Evolutionary conservation across 2,797 vertebrate genomes (phyloP).

Genomic region (Amazonetta brasiliensis): DNA sequence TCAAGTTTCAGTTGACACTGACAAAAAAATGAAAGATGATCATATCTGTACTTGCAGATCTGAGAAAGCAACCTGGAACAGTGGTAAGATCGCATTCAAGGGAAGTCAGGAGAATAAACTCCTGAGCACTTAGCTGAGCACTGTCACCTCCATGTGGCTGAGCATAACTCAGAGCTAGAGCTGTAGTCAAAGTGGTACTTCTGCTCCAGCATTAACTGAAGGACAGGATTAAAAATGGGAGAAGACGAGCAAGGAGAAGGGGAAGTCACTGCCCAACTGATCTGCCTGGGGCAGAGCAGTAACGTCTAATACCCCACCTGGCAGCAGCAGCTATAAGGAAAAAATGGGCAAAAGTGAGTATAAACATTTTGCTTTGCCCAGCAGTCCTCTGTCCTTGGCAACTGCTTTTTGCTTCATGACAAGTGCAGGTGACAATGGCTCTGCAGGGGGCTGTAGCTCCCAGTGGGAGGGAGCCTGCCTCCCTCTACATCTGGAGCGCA

Average conservation of each 20-base stretch:
- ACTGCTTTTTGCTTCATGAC: background rate
- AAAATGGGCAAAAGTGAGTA: background rate
- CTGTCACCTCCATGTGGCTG: background rate
- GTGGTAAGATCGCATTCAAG: background rate
- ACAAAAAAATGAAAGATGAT: background rate
- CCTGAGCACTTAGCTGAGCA: background rate
- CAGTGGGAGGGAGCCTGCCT: background rate
- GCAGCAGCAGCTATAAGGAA: background rate
- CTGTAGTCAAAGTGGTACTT: background rate
- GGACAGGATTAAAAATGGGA: background rate
- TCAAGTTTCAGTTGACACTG: background rate
- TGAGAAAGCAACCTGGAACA: background rate
- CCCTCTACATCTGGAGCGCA: background rate
- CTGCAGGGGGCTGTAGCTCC: background rate
- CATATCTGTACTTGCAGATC: background rate
- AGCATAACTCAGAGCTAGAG: background rate
- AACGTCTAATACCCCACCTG: background rate
- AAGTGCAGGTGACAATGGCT: background rate
- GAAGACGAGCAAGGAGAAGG: background rate
- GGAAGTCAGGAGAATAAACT: background rate
- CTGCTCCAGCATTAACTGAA: background rate
- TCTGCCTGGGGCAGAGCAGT: accelerated
- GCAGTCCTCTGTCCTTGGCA: background rate
- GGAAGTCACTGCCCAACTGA: background rate
- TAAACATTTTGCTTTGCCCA: background rate